Evolutionary conservation across 2,113 vertebrate species (phyloP), one percentile per base, ranked within the genome.

Genomic region (Pyxicephalus adspersus): DNA sequence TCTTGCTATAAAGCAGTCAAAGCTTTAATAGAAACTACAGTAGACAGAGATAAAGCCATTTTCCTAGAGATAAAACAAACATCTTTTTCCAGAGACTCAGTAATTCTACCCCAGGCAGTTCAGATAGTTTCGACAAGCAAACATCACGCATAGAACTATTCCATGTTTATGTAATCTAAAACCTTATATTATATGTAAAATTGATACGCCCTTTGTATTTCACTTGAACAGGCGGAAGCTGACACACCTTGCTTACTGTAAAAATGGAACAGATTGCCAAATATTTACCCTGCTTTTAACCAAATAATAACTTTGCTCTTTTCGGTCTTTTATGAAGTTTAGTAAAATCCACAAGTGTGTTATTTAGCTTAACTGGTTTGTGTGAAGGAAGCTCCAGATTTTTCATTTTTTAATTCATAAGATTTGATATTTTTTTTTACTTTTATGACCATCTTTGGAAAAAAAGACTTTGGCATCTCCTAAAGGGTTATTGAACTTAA

Each of bases 161-260:
- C 79, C 68, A 74, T 81, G 80, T 81, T 81, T 81, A 81, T 75
- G 80, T 81, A 81, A 81, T 75, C 61, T 58, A 81, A 81, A 81
- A 81, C 80, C 80, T 81, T 22, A 81, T 75, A 81, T 81, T 81
- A 81, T 81, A 81, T 81, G 61, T 81, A 81, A 81, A 81, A 75
- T 64, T 50, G 61, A 81, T 81, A 81, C 80, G 80, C 80, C 80
- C 80, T 81, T 74, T 81, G 80, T 81, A 81, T 50, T 81, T 75
- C 70, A 81, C 51, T 75, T 63, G 65, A 75, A 63, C 70, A 75
- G 80, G 64, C 51, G 70, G 80, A 81, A 81, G 71, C 70, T 65
- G 80, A 66, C 80, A 81, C 80, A 75, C 80, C 80, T 81, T 19
- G 4, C n/a, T 74, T 75, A 58, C 70, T 81, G 80, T 58, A 81